A percentile compares a stretch with the other conserved stretches of the same genome.
Conservation (phyloP, 2,797 vertebrate genomes). For the Sarcophilus harrisii region DNA sequence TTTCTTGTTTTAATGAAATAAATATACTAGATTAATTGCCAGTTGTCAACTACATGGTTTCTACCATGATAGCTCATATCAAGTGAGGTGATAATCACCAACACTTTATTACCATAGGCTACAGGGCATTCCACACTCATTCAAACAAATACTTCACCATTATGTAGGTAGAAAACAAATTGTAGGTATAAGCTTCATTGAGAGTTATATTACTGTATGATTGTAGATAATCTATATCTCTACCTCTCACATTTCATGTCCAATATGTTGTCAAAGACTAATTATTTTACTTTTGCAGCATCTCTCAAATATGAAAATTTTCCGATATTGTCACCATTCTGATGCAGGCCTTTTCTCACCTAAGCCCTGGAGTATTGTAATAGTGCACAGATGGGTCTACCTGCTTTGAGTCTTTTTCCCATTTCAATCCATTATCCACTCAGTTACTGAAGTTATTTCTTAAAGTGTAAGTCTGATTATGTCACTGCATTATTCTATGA, state of each 20-base stretch:
- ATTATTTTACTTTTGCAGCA: neutral
- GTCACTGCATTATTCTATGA: neutral
- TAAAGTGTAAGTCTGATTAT: neutral
- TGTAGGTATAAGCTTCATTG: neutral
- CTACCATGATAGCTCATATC: conserved; percentile 34
- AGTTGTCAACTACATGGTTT: conserved; percentile 44
- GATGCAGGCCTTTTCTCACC: neutral
- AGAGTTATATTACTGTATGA: neutral
- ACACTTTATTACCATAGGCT: neutral
- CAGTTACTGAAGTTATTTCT: neutral
- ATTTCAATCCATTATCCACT: neutral
- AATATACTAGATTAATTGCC: conserved; percentile 28
- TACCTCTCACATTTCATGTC: neutral
- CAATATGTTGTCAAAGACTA: neutral
- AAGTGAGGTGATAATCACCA: conserved; percentile 14
- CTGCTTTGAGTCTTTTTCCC: neutral
- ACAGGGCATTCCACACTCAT: neutral
- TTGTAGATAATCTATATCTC: neutral
- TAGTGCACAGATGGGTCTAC: neutral
- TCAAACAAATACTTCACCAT: neutral
- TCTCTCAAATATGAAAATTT: neutral
- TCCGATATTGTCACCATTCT: neutral
- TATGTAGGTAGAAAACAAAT: neutral
- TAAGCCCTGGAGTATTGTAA: neutral
- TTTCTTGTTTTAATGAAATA: conserved; percentile 59